Conservation (phyloP, 2,888 invertebrate genomes). For the Phania funesta region DNA sequence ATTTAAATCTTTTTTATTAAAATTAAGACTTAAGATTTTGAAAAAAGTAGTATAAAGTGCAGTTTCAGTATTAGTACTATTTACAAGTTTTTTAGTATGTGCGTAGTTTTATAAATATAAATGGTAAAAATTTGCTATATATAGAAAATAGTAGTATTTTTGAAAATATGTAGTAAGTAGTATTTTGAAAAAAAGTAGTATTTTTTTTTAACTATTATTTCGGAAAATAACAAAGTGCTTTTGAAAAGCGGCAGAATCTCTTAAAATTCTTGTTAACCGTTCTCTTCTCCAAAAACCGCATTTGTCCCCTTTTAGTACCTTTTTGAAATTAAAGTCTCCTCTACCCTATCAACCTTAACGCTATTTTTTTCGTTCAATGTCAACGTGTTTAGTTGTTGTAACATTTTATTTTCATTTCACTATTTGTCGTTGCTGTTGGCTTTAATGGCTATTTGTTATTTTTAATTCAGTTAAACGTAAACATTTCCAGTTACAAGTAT, state of each 20-base stretch:
- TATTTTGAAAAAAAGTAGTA: too few species aligned
- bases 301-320: neutral
- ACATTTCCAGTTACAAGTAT: conserved; percentile 43
- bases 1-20: too few species aligned
- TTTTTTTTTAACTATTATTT: too few species aligned
- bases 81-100: too few species aligned
- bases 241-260: neutral
- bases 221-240: too few species aligned
- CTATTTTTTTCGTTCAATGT: conserved; percentile 23
- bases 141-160: too few species aligned
- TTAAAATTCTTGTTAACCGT: neutral
- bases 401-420: conserved; percentile 25
- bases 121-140: too few species aligned
- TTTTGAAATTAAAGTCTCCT: neutral
- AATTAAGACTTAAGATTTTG: too few species aligned
- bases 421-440: conserved; percentile 35
- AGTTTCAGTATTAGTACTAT: too few species aligned
- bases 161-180: too few species aligned
- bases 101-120: too few species aligned
- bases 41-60: too few species aligned
- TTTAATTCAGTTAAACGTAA: conserved; percentile 59
- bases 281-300: neutral
- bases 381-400: conserved; percentile 17
- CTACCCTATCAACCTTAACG: neutral
- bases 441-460: conserved; percentile 24